These are phyloP conservation scores for Propithecus coquereli DNA, from an alignment of 2,113 vertebrate species.

Conservation along the genomic window DNA sequence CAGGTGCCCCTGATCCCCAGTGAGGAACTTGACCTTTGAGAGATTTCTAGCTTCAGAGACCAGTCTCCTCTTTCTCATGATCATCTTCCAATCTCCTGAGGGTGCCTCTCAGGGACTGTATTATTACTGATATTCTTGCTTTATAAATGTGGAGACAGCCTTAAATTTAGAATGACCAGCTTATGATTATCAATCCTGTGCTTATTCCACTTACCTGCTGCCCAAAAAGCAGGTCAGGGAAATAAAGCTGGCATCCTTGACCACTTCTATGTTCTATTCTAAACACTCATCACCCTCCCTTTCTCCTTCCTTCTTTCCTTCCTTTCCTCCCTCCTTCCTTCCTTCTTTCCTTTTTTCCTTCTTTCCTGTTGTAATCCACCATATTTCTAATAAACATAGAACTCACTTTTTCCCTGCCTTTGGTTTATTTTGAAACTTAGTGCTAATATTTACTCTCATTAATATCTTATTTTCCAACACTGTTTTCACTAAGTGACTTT, in stretches of 20 bases:
- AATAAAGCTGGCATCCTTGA: accelerated
- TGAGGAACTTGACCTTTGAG: background rate
- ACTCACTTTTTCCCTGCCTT: background rate
- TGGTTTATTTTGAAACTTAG: background rate
- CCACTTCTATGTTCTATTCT: accelerated
- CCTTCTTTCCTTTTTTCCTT: accelerated
- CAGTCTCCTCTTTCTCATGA: background rate
- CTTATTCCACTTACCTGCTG: no score
- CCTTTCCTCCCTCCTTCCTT: background rate
- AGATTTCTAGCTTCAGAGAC: background rate
- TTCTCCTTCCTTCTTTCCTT: accelerated
- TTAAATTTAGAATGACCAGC: background rate
- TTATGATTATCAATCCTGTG: background rate
- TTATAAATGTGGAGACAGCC: background rate
- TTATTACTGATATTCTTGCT: background rate
- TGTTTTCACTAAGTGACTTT: background rate
- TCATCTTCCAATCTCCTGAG: background rate
- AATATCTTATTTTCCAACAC: background rate
- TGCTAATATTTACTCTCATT: background rate
- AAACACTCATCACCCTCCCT: no score
- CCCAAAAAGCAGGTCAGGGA: background rate
- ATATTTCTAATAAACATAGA: background rate
- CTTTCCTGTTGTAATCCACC: background rate
- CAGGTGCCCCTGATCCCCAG: background rate
- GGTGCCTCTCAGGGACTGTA: background rate